Evolutionary conservation across 2,113 vertebrate genomes (phyloP).

Genomic region (Hyaena hyaena): DNA sequence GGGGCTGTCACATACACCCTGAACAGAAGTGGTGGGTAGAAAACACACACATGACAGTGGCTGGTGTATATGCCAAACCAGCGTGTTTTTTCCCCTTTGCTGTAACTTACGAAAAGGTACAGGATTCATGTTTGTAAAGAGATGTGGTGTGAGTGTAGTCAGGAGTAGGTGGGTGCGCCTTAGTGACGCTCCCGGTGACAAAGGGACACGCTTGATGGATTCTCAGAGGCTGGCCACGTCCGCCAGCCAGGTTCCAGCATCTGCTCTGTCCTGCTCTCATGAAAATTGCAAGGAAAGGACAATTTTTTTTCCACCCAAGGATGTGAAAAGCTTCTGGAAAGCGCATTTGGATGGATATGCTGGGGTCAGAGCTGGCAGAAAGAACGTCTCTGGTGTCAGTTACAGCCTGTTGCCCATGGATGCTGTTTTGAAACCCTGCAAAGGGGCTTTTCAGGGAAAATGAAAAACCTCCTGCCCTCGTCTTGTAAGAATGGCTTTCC

Average conservation of each 20-base stretch:
- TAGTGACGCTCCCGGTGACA: no score
- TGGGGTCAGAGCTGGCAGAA: background rate
- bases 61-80: background rate
- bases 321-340: background rate
- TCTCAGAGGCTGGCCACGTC: no score
- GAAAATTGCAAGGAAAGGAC: background rate
- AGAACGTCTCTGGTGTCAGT: no score
- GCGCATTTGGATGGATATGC: background rate
- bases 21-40: background rate
- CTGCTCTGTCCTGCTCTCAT: background rate
- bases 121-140: background rate
- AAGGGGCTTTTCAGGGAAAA: background rate
- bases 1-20: background rate
- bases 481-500: background rate
- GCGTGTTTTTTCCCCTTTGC: background rate
- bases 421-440: background rate
- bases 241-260: background rate
- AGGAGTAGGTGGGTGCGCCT: rapidly evolving
- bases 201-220: no score
- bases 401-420: no score
- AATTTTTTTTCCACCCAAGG: background rate
- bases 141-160: rapidly evolving
- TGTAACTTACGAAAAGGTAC: background rate
- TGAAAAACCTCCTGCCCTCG: background rate
- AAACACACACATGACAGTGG: background rate